Evolutionary conservation across 2,113 vertebrate species (phyloP).

Genomic region (Lontra canadensis): DNA sequence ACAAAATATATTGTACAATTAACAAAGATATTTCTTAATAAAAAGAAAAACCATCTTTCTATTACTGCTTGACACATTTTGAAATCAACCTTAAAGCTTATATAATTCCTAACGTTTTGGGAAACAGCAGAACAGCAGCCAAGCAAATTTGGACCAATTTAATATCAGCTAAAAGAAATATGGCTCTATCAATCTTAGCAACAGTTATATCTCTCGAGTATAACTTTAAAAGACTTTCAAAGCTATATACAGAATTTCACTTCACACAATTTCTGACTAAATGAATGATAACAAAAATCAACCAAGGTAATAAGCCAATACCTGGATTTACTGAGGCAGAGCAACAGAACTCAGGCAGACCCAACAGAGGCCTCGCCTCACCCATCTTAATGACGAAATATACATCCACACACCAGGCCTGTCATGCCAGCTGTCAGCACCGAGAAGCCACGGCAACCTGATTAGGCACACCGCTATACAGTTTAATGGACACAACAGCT

Average conservation of each 20-base stretch:
- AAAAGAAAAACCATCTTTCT: slow-evolving; percentile 33
- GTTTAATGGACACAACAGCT: background rate
- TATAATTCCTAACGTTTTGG: background rate
- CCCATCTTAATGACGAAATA: background rate
- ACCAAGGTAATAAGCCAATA: background rate
- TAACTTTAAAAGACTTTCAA: background rate
- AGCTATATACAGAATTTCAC: background rate
- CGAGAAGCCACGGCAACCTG: fast-evolving
- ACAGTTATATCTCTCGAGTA: background rate
- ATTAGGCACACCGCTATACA: background rate
- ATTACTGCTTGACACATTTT: background rate
- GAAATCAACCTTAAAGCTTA: slow-evolving; percentile 1
- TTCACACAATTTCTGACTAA: background rate
- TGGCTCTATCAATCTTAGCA: background rate
- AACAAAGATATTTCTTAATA: slow-evolving; percentile 17
- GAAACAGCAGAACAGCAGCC: background rate
- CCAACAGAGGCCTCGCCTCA: fast-evolving
- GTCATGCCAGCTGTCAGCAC: fast-evolving
- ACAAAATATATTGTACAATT: background rate
- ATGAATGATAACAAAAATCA: background rate
- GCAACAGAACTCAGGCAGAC: background rate
- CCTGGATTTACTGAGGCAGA: background rate
- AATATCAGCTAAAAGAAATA: slow-evolving; percentile 7
- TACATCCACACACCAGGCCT: no score
- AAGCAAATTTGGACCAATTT: background rate